Evolutionary conservation across 2,113 vertebrate species (phyloP).

Genomic region (Hemiscyllium ocellatum): DNA sequence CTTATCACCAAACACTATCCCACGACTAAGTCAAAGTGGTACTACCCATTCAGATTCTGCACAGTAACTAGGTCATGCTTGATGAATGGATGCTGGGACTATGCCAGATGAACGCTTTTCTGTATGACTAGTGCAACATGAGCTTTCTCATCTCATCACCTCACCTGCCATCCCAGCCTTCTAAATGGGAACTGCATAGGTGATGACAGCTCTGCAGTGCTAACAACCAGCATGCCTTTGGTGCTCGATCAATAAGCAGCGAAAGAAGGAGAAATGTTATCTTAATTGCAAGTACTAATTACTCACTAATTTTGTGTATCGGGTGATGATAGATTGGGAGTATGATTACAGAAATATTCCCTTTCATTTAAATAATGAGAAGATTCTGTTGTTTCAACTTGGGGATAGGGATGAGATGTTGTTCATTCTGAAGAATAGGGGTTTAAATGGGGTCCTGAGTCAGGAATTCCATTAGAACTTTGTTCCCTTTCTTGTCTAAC

Average conservation of each 20-base stretch:
- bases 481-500: neutral
- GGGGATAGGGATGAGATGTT: neutral
- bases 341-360: neutral
- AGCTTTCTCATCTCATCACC: conserved; percentile 17
- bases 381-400: neutral
- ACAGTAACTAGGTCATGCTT: conserved; percentile 58
- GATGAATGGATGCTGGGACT: conserved; percentile 27
- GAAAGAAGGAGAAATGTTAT: neutral
- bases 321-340: neutral
- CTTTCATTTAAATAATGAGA: neutral
- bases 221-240: conserved; percentile 2
- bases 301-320: neutral
- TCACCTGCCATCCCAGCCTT: neutral
- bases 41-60: conserved; percentile 56
- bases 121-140: neutral
- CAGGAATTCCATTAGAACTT: neutral
- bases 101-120: neutral
- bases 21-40: conserved; percentile 54
- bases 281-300: conserved; percentile 1
- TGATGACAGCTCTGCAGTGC: neutral
- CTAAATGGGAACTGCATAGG: neutral
- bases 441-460: neutral
- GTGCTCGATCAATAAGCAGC: neutral
- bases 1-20: conserved; percentile 59
- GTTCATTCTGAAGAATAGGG: too few species aligned